A percentile compares a stretch with the other conserved stretches of the same genome.
These are phyloP conservation scores for Patiria miniata DNA, from an alignment of 35 echinoderm and acorn worm genomes.

Conservation along the genomic window DNA sequence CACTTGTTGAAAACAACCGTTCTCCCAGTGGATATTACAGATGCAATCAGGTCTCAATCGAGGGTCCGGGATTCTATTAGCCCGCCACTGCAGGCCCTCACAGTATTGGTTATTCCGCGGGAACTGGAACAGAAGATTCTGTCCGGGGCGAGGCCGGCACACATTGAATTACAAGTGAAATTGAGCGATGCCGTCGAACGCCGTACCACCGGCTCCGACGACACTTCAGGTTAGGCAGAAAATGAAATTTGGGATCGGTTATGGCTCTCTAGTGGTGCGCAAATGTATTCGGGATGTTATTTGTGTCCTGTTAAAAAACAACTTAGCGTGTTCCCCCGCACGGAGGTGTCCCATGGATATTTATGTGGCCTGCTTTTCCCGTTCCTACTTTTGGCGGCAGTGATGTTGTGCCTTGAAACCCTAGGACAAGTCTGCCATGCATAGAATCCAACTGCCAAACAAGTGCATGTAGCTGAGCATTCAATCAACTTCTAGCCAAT, in stretches of 20 bases:
- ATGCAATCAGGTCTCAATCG: slow-evolving; percentile 19
- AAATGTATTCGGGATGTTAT: slow-evolving; percentile 21
- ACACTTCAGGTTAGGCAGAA: slow-evolving; percentile 25
- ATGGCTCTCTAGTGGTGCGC: slow-evolving; percentile 20
- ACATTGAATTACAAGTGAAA: slow-evolving; percentile 34
- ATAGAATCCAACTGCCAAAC: too few species aligned
- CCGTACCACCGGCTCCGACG: slow-evolving; percentile 9
- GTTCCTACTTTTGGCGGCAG: too few species aligned
- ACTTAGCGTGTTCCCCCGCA: background rate
- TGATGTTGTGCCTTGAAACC: too few species aligned
- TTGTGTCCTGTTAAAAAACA: slow-evolving; percentile 22
- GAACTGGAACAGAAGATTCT: slow-evolving; percentile 21
- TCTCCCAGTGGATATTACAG: slow-evolving; percentile 6
- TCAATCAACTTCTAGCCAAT: slow-evolving; percentile 19
- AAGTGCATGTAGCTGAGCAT: background rate
- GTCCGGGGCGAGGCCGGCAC: slow-evolving; percentile 2
- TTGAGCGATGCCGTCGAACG: slow-evolving; percentile 4
- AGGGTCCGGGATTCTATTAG: slow-evolving; percentile 6
- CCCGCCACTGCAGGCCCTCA: background rate
- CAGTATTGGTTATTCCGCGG: slow-evolving; percentile 5
- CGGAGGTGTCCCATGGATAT: slow-evolving; percentile 16
- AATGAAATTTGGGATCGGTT: slow-evolving; percentile 18
- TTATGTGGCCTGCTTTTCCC: background rate
- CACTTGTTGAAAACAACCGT: slow-evolving; percentile 18
- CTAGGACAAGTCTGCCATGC: too few species aligned